These are phyloP conservation scores for Hydractinia symbiolongicarpus DNA, from an alignment of 30 jellyfish, hydroid and myxozoan species.

Conservation along the genomic window DNA sequence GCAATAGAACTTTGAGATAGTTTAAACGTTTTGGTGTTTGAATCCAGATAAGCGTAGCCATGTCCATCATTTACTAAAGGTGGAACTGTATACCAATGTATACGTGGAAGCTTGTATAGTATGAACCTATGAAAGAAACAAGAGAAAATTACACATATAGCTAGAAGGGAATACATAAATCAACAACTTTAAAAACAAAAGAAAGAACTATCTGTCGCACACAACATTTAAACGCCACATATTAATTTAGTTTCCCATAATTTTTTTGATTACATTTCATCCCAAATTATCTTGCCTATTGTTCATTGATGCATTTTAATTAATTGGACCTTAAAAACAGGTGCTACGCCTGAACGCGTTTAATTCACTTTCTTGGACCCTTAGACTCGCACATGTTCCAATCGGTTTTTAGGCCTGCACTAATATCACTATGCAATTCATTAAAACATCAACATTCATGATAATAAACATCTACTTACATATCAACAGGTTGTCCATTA, in stretches of 20 bases:
- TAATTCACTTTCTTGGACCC: too few species aligned
- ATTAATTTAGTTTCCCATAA: too few species aligned
- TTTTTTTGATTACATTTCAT: too few species aligned
- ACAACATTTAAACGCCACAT: too few species aligned
- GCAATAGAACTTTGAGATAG: slow-evolving; percentile 52
- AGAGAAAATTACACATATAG: not conserved
- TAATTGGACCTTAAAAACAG: too few species aligned
- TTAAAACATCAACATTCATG: too few species aligned
- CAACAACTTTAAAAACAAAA: not conserved
- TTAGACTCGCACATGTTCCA: too few species aligned
- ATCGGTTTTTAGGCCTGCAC: too few species aligned
- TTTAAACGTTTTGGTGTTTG: slow-evolving; percentile 40
- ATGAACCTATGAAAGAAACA: slow-evolving; percentile 27
- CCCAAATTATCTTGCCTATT: too few species aligned
- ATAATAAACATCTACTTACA: slow-evolving; percentile 26
- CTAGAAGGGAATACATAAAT: not conserved
- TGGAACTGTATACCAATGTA: slow-evolving; percentile 18
- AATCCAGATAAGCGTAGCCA: slow-evolving; percentile 81
- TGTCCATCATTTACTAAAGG: slow-evolving; percentile 63
- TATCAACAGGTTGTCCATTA: slow-evolving; percentile 73
- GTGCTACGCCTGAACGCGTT: too few species aligned
- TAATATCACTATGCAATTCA: too few species aligned
- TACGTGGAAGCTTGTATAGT: slow-evolving; percentile 80
- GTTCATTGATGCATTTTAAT: too few species aligned
- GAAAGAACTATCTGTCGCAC: not conserved